A percentile compares a stretch with the other conserved stretches of the same genome.
phyloP scores from a whole-genome alignment of 2,797 vertebrate genomes.

The Morus bassanus region DNA sequence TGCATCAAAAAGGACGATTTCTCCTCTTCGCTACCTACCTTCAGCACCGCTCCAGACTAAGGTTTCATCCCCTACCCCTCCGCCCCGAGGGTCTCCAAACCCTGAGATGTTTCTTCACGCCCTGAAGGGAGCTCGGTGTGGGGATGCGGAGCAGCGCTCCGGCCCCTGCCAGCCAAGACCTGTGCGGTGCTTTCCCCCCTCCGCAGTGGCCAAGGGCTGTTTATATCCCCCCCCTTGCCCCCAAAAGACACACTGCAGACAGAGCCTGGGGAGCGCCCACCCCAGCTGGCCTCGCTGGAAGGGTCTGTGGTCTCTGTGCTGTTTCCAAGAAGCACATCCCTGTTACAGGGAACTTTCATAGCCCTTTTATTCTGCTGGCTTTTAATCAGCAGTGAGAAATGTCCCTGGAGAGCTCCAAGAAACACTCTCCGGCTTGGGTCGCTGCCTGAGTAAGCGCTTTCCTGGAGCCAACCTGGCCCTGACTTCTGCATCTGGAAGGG shows the following conservation, averaged over 20 bases:
- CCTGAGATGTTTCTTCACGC: background rate
- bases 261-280: background rate
- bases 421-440: background rate
- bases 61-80: background rate
- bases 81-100: background rate
- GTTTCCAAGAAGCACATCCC: background rate
- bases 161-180: background rate
- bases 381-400: slow-evolving; percentile 10
- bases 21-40: background rate
- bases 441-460: slow-evolving; percentile 25
- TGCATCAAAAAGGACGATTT: slow-evolving; percentile 24
- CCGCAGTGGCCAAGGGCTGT: background rate
- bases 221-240: background rate
- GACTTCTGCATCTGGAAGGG: slow-evolving; percentile 1
- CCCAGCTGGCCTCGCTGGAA: background rate
- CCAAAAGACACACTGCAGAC: background rate
- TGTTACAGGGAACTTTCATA: slow-evolving; percentile 1
- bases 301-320: background rate
- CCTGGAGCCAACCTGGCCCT: background rate
- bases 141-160: background rate
- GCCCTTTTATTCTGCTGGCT: slow-evolving; percentile 29
- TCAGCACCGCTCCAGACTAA: background rate
- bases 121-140: background rate
- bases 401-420: background rate
- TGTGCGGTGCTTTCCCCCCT: background rate